Conservation (phyloP, 1,140 invertebrate genomes). For the Eumaeus atala region DNA sequence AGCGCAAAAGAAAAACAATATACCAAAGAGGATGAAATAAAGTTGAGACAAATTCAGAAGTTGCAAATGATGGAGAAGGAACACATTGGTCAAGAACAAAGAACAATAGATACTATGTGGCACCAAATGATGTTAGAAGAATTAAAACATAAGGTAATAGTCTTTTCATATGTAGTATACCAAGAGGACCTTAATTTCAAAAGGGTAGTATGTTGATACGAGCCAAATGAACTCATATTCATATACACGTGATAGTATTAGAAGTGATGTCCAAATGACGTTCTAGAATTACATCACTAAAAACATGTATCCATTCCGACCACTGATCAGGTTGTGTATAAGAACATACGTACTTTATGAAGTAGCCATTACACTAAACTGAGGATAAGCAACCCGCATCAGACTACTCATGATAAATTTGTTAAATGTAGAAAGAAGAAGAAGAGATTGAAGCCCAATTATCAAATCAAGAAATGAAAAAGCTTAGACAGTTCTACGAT, state of each 20-base stretch:
- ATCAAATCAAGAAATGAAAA: slow-evolving; percentile 42
- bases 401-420: not conserved
- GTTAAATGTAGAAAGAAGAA: slow-evolving; percentile 38
- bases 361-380: too few relatives aligned
- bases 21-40: slow-evolving; percentile 43
- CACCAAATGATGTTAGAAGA: slow-evolving; percentile 49
- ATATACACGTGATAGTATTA: too few relatives aligned
- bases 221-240: too few relatives aligned
- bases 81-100: slow-evolving; percentile 36
- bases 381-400: not conserved
- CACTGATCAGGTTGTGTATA: too few relatives aligned
- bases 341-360: too few relatives aligned
- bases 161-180: too few relatives aligned
- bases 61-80: slow-evolving; percentile 53
- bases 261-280: too few relatives aligned
- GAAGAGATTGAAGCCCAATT: slow-evolving; percentile 35
- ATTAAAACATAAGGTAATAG: slow-evolving; percentile 46
- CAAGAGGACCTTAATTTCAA: too few relatives aligned
- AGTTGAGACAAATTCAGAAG: slow-evolving; percentile 42
- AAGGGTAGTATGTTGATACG: too few relatives aligned
- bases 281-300: too few relatives aligned
- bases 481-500: slow-evolving; percentile 47
- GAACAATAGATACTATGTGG: slow-evolving; percentile 46
- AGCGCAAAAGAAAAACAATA: slow-evolving; percentile 51
- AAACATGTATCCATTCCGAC: too few relatives aligned